Evolutionary conservation across 2,113 vertebrate genomes (phyloP).

Genomic region (Podiceps cristatus): DNA sequence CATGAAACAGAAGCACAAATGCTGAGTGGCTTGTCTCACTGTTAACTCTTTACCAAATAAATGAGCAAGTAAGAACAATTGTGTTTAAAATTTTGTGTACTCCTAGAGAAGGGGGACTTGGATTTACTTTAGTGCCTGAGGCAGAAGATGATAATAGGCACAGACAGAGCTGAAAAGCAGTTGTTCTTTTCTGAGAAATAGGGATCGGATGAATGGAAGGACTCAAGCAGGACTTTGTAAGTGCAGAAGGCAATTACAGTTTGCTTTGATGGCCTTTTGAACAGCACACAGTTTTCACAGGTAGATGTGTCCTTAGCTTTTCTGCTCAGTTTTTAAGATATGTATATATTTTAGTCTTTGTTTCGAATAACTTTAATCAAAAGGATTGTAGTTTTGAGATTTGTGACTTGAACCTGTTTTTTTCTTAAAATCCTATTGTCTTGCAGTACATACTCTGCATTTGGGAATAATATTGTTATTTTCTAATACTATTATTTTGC

Average conservation of each 20-base stretch:
- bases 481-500: not conserved
- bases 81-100: not conserved
- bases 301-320: not conserved
- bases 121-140: not conserved
- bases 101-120: not conserved
- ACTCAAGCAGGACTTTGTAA: not conserved
- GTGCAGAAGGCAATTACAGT: not conserved
- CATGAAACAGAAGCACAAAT: not conserved
- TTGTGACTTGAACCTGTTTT: not conserved
- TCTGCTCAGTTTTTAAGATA: not conserved
- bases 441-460: not conserved
- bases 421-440: not conserved
- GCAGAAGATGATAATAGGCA: not conserved
- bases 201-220: not conserved
- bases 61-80: not conserved
- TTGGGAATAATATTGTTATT: not conserved
- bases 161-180: not conserved
- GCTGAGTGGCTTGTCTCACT: not conserved
- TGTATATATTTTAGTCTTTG: not conserved
- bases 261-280: constrained; percentile 16
- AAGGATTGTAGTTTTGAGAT: not conserved
- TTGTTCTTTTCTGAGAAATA: not conserved
- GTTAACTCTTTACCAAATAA: not conserved
- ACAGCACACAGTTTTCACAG: not conserved
- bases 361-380: not conserved